These are phyloP conservation scores for Aix galericulata DNA, from an alignment of 2,113 vertebrate species.

Conservation along the genomic window DNA sequence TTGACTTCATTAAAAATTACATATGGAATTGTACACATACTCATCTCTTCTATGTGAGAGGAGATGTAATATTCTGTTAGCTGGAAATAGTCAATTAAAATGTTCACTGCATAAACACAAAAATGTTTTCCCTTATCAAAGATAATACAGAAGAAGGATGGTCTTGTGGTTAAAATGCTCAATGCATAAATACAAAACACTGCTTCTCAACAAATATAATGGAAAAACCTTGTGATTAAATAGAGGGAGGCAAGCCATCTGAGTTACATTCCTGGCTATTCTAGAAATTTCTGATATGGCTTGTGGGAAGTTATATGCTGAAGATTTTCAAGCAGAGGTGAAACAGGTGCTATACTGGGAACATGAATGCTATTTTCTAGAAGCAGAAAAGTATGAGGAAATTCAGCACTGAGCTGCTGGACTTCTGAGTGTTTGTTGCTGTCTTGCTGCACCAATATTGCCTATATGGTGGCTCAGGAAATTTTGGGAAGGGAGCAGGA, in stretches of 20 bases:
- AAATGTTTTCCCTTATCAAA: constrained; percentile 47
- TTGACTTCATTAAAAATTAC: constrained; percentile 66
- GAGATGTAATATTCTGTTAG: constrained; percentile 45
- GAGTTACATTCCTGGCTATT: not conserved
- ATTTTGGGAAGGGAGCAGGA: not conserved
- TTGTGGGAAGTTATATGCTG: not conserved
- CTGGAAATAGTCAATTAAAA: constrained; percentile 67
- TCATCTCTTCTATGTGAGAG: constrained; percentile 6
- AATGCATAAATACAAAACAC: constrained; percentile 17
- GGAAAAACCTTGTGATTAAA: constrained; percentile 17
- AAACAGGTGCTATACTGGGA: not conserved
- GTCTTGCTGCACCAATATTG: not conserved
- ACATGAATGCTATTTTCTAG: not conserved
- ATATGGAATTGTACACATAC: constrained; percentile 15
- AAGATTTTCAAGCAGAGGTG: not conserved
- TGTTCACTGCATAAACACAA: constrained; percentile 24
- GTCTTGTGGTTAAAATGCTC: constrained; percentile 25
- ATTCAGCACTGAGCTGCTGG: not conserved
- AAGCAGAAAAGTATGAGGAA: not conserved
- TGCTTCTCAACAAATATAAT: not conserved
- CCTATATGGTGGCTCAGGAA: not conserved
- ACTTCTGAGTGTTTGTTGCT: not conserved
- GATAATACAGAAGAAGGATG: constrained; percentile 35
- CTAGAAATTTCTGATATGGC: not conserved
- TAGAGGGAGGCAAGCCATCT: not conserved